Evolutionary conservation across 2,888 invertebrate genomes (phyloP), one percentile per base, ranked within the genome.

Genomic region (Chrysotoxum bicinctum): DNA sequence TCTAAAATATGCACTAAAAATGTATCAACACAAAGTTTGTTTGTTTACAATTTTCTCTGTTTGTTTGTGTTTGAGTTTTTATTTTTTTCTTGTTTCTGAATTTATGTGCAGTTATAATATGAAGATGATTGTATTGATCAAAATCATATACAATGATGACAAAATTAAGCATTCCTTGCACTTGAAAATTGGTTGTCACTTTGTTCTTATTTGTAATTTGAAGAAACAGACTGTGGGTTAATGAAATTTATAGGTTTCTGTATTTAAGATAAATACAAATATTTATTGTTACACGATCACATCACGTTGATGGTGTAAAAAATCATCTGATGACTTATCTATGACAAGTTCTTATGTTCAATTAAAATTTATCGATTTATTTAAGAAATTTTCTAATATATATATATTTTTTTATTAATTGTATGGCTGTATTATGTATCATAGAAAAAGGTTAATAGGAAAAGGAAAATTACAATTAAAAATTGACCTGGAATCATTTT

Each of bases 291-390:
- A 50, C 45, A 50, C 19, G 30, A 64, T 54, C 32, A 12, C 58
- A 50, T 52, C 56, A 43, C 14, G 14, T 16, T 40, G 56, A 50
- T 30, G 62, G 45, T 66, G 30, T 74, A 48, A 56, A 26, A 52
- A 54, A 69, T 56, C 73, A 66, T 64, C 64, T 78, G 56, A 64
- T 64, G 40, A 74, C 68, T 74, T 74, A 80, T 79, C 79, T 84
- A 52, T 75, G 74, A 58, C 79, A 74, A 64, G 64, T 64, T 50
- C 12, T 75, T 80, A 64, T 83, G 62, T 74, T 78, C 69, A 83
- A 78, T 83, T 83, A 50, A 73, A 68, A 54, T 78, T 78, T 62
- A 78, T 81, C 37, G 75, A 70, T 76, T 76, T 81, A 70, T 78
- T 35, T 58, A 66, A 58, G 50, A 69, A 21, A 2, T 48, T 48